Conservation (phyloP, 2,888 invertebrate species). For the Leptopterna dolabrata region DNA sequence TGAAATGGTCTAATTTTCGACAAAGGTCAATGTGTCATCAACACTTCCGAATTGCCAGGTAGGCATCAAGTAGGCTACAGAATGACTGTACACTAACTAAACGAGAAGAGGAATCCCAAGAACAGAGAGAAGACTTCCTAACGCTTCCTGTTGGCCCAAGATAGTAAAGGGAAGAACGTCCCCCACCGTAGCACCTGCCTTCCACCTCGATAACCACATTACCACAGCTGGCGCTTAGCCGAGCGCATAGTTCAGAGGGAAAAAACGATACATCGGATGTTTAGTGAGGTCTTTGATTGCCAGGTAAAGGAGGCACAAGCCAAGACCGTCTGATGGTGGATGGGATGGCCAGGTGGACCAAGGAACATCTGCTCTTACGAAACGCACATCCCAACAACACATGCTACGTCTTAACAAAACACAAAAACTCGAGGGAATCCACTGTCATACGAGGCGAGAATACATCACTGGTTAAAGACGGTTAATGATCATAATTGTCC, state of each 20-base stretch:
- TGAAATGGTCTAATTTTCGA: background rate
- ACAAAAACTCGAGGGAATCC: background rate
- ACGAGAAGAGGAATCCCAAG: background rate
- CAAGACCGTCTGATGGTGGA: background rate
- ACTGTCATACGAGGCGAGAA: background rate
- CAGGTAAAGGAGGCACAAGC: constrained; percentile 2
- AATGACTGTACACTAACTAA: background rate
- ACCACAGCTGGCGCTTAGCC: background rate
- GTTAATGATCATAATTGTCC: too few species aligned
- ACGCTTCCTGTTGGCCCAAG: background rate
- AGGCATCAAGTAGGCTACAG: background rate
- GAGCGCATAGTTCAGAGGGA: background rate
- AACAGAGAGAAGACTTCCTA: background rate
- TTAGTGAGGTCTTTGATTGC: background rate
- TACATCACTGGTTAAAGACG: too few species aligned
- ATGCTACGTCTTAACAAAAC: background rate
- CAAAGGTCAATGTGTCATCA: background rate
- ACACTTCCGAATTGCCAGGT: background rate
- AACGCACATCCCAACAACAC: background rate
- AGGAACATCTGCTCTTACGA: background rate
- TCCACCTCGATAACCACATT: background rate
- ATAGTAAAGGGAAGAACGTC: background rate
- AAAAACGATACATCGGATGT: background rate
- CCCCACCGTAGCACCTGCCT: background rate
- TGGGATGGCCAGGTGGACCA: background rate